Evolutionary conservation across 30 jellyfish, hydroid and myxozoan genomes (phyloP).

Genomic region (Mastigias papua): DNA sequence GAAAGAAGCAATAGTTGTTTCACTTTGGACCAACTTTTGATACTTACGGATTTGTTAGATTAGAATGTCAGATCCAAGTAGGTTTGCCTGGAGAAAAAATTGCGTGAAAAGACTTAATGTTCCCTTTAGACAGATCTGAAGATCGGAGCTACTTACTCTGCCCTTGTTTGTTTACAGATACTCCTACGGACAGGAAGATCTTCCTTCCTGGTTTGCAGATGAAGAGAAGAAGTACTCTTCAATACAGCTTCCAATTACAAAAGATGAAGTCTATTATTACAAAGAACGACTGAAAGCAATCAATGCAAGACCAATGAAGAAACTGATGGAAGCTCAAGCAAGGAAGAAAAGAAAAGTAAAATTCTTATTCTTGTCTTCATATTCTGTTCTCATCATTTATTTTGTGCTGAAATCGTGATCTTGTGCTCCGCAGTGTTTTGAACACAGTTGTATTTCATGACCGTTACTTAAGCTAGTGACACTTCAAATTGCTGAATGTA

Average conservation of each 20-base stretch:
- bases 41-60: too few relatives aligned
- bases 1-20: too few relatives aligned
- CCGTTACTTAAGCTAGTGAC: too few relatives aligned
- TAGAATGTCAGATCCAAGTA: too few relatives aligned
- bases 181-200: slow-evolving; percentile 81
- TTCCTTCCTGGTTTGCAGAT: slow-evolving; percentile 97
- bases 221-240: slow-evolving; percentile 95
- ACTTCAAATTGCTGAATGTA: too few relatives aligned
- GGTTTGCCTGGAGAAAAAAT: too few relatives aligned
- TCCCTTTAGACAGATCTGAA: background rate
- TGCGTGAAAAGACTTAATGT: too few relatives aligned
- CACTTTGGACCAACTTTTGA: too few relatives aligned
- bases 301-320: slow-evolving; percentile 97
- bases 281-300: slow-evolving; percentile 91
- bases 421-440: too few relatives aligned
- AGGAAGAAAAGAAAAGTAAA: slow-evolving; percentile 90
- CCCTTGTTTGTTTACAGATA: slow-evolving; percentile 55
- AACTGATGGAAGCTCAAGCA: slow-evolving; percentile 95
- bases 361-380: background rate
- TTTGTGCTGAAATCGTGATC: too few relatives aligned
- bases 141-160: background rate
- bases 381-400: too few relatives aligned
- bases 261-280: slow-evolving; percentile 88
- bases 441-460: too few relatives aligned
- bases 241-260: slow-evolving; percentile 92